Base-by-base conservation (phyloP, 1,140 invertebrate genomes). In the Eriocheir sinensis region DNA sequence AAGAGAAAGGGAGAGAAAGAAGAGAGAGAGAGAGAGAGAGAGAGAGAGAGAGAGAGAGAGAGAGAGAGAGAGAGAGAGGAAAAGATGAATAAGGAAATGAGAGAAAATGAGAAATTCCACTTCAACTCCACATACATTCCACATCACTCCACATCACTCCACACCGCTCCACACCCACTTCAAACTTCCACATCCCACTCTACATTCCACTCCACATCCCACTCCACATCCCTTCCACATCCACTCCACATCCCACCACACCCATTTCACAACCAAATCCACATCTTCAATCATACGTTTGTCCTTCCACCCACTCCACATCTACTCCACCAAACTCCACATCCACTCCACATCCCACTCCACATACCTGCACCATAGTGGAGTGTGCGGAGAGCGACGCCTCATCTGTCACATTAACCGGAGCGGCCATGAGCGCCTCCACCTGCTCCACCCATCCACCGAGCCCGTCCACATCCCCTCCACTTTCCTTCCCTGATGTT, bases 391-490 rank as follows among this genome's bases (percentile, higher is more conserved):
- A 90, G 0, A 96, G 40, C 6, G 95, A 89, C 15, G 96, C 94
- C 89, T 96, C 96, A 95, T 96, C 96, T 8, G 96, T 96, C 40
- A 96, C 95, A 95, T 96, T 96, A 15, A 96, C 95, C 3, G 96
- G 96, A 34, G 96, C 92, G 41, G 96, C 95, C 86, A 96, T 95
- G 2, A 96, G 94, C 81, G 96, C 96, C 17, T 95, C 94, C 44
- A 95, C 96, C 83, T 96, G 95, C 15, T 95, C 94, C 27, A 96
- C 96, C 96, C 96, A 96, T n/a, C n/a, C n/a, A n/a, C n/a, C n/a
- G n/a, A n/a, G n/a, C n/a, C n/a, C n/a, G n/a, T n/a, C n/a, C n/a
- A n/a, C n/a, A n/a, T n/a, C n/a, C n/a, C n/a, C n/a, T n/a, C n/a
- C n/a, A n/a, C n/a, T n/a, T n/a, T n/a, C n/a, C n/a, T n/a, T n/a